Conservation (phyloP, 2,113 vertebrate species). For the Hemiprocne comata region DNA sequence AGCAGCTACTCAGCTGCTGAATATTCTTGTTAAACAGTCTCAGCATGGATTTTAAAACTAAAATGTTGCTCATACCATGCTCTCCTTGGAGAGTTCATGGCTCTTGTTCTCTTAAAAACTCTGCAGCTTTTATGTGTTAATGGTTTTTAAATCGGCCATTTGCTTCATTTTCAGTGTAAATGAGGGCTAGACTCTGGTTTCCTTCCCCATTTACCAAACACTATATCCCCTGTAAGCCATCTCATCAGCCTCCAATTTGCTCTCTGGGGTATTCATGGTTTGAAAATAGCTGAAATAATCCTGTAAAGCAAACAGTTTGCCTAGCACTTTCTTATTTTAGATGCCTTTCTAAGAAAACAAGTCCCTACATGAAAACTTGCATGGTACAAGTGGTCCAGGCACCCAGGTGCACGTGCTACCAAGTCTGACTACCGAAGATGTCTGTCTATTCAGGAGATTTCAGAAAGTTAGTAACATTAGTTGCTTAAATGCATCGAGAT, state of each 20-base stretch:
- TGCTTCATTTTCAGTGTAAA: constrained; percentile 64
- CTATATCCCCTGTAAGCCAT: not conserved
- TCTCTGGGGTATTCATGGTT: not conserved
- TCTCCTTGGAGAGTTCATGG: constrained; percentile 62
- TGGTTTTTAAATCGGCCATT: constrained; percentile 69
- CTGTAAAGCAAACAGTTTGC: not conserved
- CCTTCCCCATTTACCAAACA: constrained; percentile 5
- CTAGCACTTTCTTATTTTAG: not conserved
- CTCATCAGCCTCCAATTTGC: not conserved
- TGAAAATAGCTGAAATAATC: constrained; percentile 37
- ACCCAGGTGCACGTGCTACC: fast-evolving
- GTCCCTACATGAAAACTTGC: not conserved
- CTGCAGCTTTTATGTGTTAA: constrained; percentile 63
- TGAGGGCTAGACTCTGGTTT: constrained; percentile 29
- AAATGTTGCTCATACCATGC: constrained; percentile 39
- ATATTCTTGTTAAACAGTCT: constrained; percentile 55
- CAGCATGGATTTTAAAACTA: constrained; percentile 70
- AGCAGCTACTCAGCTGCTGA: constrained; percentile 61
- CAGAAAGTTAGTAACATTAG: not conserved
- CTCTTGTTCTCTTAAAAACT: constrained; percentile 58
- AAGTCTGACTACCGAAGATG: not conserved
- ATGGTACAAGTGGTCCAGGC: not conserved
- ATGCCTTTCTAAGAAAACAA: constrained; percentile 12
- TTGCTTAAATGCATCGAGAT: not conserved
- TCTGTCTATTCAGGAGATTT: not conserved